Evolutionary conservation across 2,888 invertebrate genomes (phyloP), one percentile per base, ranked within the genome.

Genomic region (Rhorus exstirpatorius): DNA sequence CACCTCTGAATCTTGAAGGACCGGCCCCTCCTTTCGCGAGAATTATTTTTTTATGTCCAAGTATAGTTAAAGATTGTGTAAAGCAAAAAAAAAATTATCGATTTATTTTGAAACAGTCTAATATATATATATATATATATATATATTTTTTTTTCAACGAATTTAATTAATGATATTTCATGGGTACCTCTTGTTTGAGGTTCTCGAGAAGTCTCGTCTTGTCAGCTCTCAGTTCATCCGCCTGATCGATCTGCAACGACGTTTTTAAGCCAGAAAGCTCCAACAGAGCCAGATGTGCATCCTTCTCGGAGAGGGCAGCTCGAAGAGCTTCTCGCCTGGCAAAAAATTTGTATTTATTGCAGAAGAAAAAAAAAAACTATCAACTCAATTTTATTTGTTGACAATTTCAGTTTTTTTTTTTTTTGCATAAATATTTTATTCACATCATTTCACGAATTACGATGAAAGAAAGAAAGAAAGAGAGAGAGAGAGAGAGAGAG

Each of bases 291-390:
- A 98, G 95, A 92, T 97, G 96, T 10, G 97, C 96, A 92, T 98
- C 98, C 91, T 97, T 98, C 90, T 98, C 98, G 89, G 97, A 97
- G 81, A 98, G 96, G 2, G 96, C 96, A 79, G 96, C 95, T 93
- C 97, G 96, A 83, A 98, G 93, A 68, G 97, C 96, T 93, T 98
- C 97, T 93, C 97, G 96, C 91, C 98, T 98, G 92, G 44, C 76
- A 60, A 61, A 38, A 53, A 10, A 68, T 14, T 10, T 1, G 7
- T 24, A 21, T 41, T 55, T 38, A 24, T 41, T 53, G 6, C 10
- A 24, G 24, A 44, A 24, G 1, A 8, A n/a, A 38, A 46, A 51
- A 72, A 51, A 21, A 31, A 6, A 26, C 24, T n/a, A 12, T 26
- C n/a, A 7, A 51, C 31, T 24, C 4, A 38, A 46, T 12, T 41